Percentiles rank a stretch among this genome's conserved stretches.
Conservation (phyloP, 2,888 invertebrate species). For the Drosophila borborema region DNA sequence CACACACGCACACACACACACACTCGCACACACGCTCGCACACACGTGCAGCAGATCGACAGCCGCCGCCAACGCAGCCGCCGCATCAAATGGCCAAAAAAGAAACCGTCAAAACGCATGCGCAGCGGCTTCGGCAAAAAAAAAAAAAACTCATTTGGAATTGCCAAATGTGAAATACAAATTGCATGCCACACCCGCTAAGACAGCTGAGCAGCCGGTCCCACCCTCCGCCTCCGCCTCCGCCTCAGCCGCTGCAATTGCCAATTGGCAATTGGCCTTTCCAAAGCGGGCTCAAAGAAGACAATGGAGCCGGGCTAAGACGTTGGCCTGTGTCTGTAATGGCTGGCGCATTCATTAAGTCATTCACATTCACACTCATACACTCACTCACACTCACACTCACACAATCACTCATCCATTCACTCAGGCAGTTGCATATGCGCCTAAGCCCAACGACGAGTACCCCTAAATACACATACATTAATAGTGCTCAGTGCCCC, state of each 20-base stretch:
- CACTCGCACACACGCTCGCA: slow-evolving; percentile 23
- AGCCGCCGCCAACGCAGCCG: slow-evolving; percentile 24
- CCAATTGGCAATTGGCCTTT: slow-evolving; percentile 59
- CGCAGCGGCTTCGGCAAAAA: slow-evolving; percentile 38
- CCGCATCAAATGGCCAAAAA: slow-evolving; percentile 55
- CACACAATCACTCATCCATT: slow-evolving; percentile 31
- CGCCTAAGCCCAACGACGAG: slow-evolving; percentile 30
- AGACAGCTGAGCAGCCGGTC: slow-evolving; percentile 1
- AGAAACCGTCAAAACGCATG: slow-evolving; percentile 53
- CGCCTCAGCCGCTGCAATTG: slow-evolving; percentile 1
- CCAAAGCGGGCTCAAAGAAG: slow-evolving; percentile 44
- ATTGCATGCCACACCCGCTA: slow-evolving; percentile 69
- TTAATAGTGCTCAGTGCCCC: slow-evolving; percentile 23
- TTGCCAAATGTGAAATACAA: slow-evolving; percentile 74
- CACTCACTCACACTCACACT: slow-evolving; percentile 18
- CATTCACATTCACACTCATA: slow-evolving; percentile 31
- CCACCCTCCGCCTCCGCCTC: neutral
- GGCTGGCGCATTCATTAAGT: slow-evolving; percentile 27
- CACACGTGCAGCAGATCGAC: slow-evolving; percentile 1
- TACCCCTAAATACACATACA: slow-evolving; percentile 29
- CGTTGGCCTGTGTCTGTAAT: slow-evolving; percentile 9
- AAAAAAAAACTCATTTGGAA: slow-evolving; percentile 44
- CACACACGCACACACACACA: no score
- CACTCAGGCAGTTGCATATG: slow-evolving; percentile 53
- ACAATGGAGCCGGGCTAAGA: slow-evolving; percentile 36